Percentiles rank a stretch among this genome's conserved stretches.
These are phyloP conservation scores for Octopus bimaculoides DNA, from an alignment of 1,140 invertebrate species.

Conservation along the genomic window DNA sequence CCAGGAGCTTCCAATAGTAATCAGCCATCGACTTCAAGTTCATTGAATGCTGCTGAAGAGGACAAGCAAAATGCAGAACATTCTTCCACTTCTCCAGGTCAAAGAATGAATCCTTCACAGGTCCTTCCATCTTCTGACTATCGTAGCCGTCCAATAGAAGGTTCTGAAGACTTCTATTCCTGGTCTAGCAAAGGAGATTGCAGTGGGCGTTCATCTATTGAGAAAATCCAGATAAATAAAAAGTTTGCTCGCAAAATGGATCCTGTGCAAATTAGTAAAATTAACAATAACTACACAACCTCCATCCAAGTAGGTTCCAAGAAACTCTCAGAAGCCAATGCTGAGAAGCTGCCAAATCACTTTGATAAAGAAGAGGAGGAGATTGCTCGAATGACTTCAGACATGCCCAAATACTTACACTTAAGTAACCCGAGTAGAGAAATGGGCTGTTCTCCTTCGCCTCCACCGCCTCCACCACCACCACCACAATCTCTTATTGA, in stretches of 20 bases:
- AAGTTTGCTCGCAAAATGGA: constrained; percentile 6
- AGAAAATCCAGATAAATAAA: not conserved
- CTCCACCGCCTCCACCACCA: not conserved
- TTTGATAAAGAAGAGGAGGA: not conserved
- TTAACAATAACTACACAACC: constrained; percentile 9
- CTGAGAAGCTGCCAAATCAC: not conserved
- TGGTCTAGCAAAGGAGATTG: constrained; percentile 2
- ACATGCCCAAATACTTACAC: too few species aligned
- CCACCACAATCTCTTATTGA: not conserved
- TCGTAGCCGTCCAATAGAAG: constrained; percentile 2
- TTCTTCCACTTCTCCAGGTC: not conserved
- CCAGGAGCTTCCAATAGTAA: not conserved
- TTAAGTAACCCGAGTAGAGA: not conserved
- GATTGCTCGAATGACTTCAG: not conserved
- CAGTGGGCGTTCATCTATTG: not conserved
- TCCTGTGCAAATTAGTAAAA: not conserved
- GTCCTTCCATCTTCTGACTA: not conserved
- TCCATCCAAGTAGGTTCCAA: not conserved
- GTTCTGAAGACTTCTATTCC: constrained; percentile 3
- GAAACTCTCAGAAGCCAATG: constrained; percentile 9
- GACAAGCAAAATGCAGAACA: not conserved
- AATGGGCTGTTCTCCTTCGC: not conserved
- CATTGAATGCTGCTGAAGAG: not conserved
- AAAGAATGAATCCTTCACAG: not conserved
- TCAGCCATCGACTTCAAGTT: not conserved